Evolutionary conservation across 2,888 invertebrate species (phyloP), one percentile per base, ranked within the genome.

Genomic region (Antheraea assamensis): DNA sequence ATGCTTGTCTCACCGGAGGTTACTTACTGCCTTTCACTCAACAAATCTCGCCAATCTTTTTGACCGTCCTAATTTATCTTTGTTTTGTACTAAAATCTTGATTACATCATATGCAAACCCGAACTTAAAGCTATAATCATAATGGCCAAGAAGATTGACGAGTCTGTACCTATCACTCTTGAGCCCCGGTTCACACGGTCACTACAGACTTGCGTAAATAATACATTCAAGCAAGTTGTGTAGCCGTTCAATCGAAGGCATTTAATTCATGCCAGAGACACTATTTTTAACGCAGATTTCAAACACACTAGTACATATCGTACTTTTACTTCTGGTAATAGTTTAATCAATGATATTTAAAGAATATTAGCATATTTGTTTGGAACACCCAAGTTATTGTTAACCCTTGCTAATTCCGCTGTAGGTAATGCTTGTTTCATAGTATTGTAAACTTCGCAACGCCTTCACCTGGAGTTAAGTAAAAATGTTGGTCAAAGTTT

Each of bases 1-100:
- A 91, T 97, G 92, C 95, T 98, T 78, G 97, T 98, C 82, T 97
- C 94, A 55, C 92, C 92, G 0, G 94, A 93, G 91, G 94, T 92
- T 19, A 64, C 52, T 92, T 19, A 64, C 52, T 71, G 1, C 15
- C 15, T 27, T 27, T 17, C 17, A 15, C 24, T 58, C 24, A 3
- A 52, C 52, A 2, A 2, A 13, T 10, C 42, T 42, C 4, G 42
- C 7, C 8, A 42, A 1, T 1, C 13, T 42, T 42, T 42, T 42
- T 42, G 8, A 42, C 13, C 0, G 42, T 2, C 13, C 13, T 42
- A 13, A 42, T 35, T 35, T n/a, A n/a, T n/a, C n/a, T 3, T 35
- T 5, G 35, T 35, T 2, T 35, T 35, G 5, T 35, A 35, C 10
- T 10, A 35, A 35, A 35, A 5, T 35, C 35, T 35, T 35, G 35